phyloP scores from a whole-genome alignment of 1,140 invertebrate genomes.

The Diplogasteroides magnus region DNA sequence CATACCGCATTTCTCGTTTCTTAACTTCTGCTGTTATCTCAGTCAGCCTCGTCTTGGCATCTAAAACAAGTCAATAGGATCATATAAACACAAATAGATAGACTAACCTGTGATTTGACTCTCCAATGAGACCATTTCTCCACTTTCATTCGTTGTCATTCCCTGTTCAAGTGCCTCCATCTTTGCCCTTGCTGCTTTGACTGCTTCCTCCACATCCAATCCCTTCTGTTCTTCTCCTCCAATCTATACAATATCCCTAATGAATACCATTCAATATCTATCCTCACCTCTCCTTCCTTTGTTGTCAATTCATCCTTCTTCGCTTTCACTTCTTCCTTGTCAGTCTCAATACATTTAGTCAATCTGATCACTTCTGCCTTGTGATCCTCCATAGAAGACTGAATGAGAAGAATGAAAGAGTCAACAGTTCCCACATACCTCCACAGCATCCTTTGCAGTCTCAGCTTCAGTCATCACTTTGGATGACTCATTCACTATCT shows the following conservation, averaged over 20 bases:
- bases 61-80: neutral
- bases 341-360: no score
- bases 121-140: constrained; percentile 30
- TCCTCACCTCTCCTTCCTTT: neutral
- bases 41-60: neutral
- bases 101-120: constrained; percentile 20
- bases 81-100: neutral
- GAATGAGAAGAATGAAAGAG: no score
- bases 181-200: constrained; percentile 23
- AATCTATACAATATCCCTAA: neutral
- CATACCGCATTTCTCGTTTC: constrained; percentile 13
- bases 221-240: constrained; percentile 33
- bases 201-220: constrained; percentile 24
- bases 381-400: no score
- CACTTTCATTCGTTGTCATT: constrained; percentile 32
- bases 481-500: constrained; percentile 3
- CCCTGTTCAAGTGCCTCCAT: constrained; percentile 30
- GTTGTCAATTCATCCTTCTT: neutral
- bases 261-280: neutral
- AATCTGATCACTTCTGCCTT: no score
- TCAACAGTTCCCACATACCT: no score
- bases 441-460: no score
- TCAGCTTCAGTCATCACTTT: neutral
- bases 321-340: constrained; percentile 5
- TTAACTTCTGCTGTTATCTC: constrained; percentile 11